Percentiles rank a stretch among this genome's conserved stretches.
Evolutionary conservation across 2,113 vertebrate species (phyloP).

Genomic region (Turdus rufiventris): DNA sequence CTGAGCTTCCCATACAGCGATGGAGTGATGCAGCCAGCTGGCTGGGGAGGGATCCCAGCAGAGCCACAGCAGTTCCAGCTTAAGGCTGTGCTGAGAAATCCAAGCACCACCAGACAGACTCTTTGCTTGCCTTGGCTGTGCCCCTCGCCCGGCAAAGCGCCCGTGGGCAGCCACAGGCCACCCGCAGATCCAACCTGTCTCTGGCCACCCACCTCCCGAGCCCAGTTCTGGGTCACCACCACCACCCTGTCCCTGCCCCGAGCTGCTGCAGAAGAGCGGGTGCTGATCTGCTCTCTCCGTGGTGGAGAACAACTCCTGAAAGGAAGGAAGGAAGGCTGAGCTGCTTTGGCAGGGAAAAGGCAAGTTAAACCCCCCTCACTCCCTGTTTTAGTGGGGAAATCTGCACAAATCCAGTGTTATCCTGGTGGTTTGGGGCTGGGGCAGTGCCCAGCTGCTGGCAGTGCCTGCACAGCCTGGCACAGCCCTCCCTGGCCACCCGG

Average conservation of each 20-base stretch:
- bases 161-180: not conserved
- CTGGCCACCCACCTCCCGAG: not conserved
- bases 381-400: not conserved
- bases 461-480: constrained; percentile 24
- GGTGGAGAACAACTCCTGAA: rapidly evolving
- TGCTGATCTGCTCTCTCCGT: rapidly evolving
- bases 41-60: not conserved
- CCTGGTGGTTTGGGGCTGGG: not conserved
- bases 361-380: not conserved
- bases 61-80: not conserved
- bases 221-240: not conserved
- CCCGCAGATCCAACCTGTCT: not conserved
- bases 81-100: not conserved
- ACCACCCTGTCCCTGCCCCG: not conserved
- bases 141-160: rapidly evolving
- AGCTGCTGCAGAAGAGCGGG: not conserved
- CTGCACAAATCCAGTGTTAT: constrained; percentile 29
- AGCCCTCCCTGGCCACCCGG: not conserved
- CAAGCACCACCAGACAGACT: not conserved
- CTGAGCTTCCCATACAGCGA: rapidly evolving
- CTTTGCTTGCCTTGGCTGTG: not conserved
- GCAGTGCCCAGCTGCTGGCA: constrained; percentile 21
- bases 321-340: not conserved
- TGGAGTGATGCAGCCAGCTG: not conserved
- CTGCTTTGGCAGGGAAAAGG: not conserved